These are phyloP conservation scores for Chaetodon trifasciatus DNA, from an alignment of 2,797 vertebrate species.

Conservation along the genomic window DNA sequence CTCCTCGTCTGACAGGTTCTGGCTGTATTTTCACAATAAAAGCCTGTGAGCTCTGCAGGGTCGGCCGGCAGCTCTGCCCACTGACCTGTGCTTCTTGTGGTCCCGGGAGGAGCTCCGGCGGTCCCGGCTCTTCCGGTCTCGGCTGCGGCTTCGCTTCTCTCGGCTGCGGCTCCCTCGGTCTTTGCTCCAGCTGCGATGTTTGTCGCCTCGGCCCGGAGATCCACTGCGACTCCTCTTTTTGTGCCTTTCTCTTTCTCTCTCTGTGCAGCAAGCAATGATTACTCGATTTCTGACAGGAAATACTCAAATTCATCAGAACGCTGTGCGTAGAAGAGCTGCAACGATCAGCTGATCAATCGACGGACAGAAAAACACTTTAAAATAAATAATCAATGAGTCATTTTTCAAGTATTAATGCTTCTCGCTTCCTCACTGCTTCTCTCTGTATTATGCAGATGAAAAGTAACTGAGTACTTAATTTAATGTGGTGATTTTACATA, in stretches of 20 bases:
- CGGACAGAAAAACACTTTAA: neutral
- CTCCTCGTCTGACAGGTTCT: too few relatives aligned
- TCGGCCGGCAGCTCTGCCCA: neutral
- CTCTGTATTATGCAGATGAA: neutral
- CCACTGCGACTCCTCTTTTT: constrained; percentile 81
- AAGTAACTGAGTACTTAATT: neutral
- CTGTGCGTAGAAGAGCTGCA: neutral
- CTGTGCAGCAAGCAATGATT: constrained; percentile 36
- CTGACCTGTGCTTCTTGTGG: constrained; percentile 85
- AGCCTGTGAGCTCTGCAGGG: neutral
- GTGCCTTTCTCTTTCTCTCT: constrained; percentile 83
- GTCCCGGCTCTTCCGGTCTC: constrained; percentile 80
- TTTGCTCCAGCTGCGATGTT: constrained; percentile 83
- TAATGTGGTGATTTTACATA: too few relatives aligned
- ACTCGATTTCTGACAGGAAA: neutral
- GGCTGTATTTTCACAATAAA: neutral
- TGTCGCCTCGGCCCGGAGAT: constrained; percentile 75
- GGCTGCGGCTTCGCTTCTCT: constrained; percentile 83
- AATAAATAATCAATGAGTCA: neutral
- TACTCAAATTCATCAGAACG: neutral
- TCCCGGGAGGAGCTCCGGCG: constrained; percentile 81
- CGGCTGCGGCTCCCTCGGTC: constrained; percentile 85
- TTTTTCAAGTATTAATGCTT: neutral
- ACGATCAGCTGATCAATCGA: neutral
- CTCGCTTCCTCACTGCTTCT: neutral